Conservation (phyloP, 2,113 vertebrate genomes). For the Anoplopoma fimbria region DNA sequence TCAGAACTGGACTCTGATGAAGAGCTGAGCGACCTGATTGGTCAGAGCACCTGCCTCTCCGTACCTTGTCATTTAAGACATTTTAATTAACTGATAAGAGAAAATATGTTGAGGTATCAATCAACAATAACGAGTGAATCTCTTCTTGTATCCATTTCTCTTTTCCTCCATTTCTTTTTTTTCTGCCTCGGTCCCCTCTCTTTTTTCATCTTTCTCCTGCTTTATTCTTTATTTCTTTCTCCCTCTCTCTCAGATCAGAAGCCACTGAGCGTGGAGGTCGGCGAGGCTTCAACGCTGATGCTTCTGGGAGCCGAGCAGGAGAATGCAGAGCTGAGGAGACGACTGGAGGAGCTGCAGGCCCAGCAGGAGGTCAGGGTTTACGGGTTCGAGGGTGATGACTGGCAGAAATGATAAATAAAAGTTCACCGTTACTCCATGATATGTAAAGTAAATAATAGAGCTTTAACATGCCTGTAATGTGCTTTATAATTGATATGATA, state of each 20-base stretch:
- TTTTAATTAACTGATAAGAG: conserved; percentile 72
- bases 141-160: conserved; percentile 37
- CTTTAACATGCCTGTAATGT: neutral
- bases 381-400: neutral
- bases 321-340: conserved; percentile 81
- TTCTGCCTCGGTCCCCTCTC: neutral
- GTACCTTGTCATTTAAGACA: conserved; percentile 57
- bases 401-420: conserved; percentile 9
- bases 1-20: conserved; percentile 82
- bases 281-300: conserved; percentile 81
- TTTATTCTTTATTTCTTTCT: conserved; percentile 20
- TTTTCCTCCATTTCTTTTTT: conserved; percentile 13
- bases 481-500: neutral
- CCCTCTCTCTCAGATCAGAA: conserved; percentile 72
- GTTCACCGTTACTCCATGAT: neutral
- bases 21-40: conserved; percentile 73
- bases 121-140: conserved; percentile 51
- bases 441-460: neutral
- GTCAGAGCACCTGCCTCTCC: conserved; percentile 59
- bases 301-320: conserved; percentile 86
- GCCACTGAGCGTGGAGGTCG: conserved; percentile 84
- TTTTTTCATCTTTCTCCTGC: neutral
- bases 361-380: conserved; percentile 80
- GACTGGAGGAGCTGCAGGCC: conserved; percentile 81
- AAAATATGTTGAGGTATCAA: conserved; percentile 54